These are phyloP conservation scores for Ptychadena robeensis DNA, from an alignment of 2,797 vertebrate species.

Conservation along the genomic window DNA sequence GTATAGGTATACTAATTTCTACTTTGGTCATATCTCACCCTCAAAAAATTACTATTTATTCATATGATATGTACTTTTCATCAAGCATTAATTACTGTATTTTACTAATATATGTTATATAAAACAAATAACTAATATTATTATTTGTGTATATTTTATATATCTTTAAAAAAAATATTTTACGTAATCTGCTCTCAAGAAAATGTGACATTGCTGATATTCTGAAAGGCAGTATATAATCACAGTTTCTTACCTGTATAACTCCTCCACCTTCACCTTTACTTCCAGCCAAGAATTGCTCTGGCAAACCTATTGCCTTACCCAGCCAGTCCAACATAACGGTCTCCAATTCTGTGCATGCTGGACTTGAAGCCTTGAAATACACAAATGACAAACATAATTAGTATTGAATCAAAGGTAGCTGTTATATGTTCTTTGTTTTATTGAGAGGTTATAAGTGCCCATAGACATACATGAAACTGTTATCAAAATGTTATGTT, in stretches of 20 bases:
- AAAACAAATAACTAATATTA: too few relatives aligned
- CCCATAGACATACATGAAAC: neutral
- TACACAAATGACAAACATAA: slow-evolving; percentile 9
- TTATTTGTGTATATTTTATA: too few relatives aligned
- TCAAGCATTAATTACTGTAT: too few relatives aligned
- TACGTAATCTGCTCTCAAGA: neutral
- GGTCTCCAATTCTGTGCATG: slow-evolving; percentile 94
- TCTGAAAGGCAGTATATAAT: neutral
- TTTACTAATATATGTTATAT: too few relatives aligned
- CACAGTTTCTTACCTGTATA: slow-evolving; percentile 83
- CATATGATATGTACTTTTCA: too few relatives aligned
- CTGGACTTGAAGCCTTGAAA: slow-evolving; percentile 89
- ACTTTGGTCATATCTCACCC: too few relatives aligned
- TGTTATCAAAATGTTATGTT: neutral
- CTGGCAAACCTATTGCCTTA: slow-evolving; percentile 89
- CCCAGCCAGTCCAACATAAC: slow-evolving; percentile 97
- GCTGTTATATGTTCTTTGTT: neutral
- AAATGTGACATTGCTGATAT: neutral
- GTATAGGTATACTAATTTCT: too few relatives aligned
- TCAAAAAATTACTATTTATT: too few relatives aligned
- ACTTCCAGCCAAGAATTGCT: slow-evolving; percentile 85
- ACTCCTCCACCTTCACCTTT: slow-evolving; percentile 88
- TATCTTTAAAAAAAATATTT: too few relatives aligned
- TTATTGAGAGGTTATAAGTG: neutral
- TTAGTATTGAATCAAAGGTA: neutral